Base-by-base conservation (phyloP, 2,797 vertebrate species). In the Decapterus maruadsi region DNA sequence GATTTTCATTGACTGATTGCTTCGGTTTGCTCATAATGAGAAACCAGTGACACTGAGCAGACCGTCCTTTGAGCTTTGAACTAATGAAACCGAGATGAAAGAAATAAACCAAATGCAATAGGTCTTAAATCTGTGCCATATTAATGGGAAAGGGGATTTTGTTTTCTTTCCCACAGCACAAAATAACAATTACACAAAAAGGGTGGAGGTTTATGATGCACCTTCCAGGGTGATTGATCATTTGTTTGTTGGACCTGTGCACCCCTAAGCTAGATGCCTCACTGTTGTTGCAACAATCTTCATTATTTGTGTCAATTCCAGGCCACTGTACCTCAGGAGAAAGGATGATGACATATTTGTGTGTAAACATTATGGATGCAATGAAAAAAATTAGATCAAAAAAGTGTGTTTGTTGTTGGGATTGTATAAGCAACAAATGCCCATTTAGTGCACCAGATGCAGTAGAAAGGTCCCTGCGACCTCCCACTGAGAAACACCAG, bases 81-180 rank as follows among this genome's bases (percentile, higher is more conserved):
- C 89, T 90, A 92, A 92, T 92, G 86, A 91, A 89, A 89, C 38
- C 51, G 70, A 86, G 82, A 86, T 84, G 80, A 89, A 87, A 89
- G 82, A 87, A 87, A 86, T 77, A 84, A 87, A 86, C 80, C 77
- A 56, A 58, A 81, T 22, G 65, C 72, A 74, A 76, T 88, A 77
- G 38, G 51, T 69, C 68, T 68, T 56, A 84, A 82, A 82, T 84
- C 60, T 89, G 71, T 81, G 67, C 72, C 61, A 71, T 84, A 81
- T 80, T 77, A 72, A 81, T 72, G 13, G 29, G 40, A 50, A 77
- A 82, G 75, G 63, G 57, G 26, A 34, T 72, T 26, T 48, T 64
- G 68, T 75, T 36, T 57, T 4, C 13, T 60, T 19, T 84, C 42
- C 76, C 43, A 62, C 7, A 17, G 64, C 61, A 75, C 59, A 54